Evolutionary conservation across 2,113 vertebrate species (phyloP).

Genomic region (Dasypus novemcinctus): DNA sequence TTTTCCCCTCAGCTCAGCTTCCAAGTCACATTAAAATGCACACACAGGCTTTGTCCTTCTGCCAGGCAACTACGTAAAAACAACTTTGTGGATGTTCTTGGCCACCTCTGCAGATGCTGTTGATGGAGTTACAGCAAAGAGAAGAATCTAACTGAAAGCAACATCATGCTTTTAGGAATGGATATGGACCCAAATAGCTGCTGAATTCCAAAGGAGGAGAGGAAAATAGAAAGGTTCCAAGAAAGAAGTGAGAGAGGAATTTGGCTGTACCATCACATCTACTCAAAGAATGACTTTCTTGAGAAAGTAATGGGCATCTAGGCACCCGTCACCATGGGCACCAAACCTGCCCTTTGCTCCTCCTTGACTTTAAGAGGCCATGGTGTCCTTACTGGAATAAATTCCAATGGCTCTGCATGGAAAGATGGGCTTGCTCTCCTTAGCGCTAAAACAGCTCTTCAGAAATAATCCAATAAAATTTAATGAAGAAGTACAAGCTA

Average conservation of each 20-base stretch:
- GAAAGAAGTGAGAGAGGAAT: background rate
- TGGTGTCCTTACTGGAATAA: background rate
- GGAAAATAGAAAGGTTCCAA: background rate
- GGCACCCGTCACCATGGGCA: background rate
- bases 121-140: background rate
- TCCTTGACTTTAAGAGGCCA: background rate
- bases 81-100: background rate
- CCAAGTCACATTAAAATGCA: slow-evolving; percentile 15
- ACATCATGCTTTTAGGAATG: background rate
- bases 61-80: background rate
- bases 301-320: background rate
- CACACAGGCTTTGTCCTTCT: background rate
- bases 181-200: background rate
- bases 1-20: slow-evolving; percentile 41
- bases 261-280: background rate
- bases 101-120: background rate
- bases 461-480: slow-evolving; percentile 35
- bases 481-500: background rate
- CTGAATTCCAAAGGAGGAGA: background rate
- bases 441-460: background rate
- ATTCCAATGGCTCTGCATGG: background rate
- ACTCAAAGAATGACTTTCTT: background rate
- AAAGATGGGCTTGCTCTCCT: slow-evolving; percentile 7
- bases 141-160: slow-evolving; percentile 23
- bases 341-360: background rate